phyloP scores from a whole-genome alignment of 2,888 invertebrate species.

The Adelphocoris suturalis region DNA sequence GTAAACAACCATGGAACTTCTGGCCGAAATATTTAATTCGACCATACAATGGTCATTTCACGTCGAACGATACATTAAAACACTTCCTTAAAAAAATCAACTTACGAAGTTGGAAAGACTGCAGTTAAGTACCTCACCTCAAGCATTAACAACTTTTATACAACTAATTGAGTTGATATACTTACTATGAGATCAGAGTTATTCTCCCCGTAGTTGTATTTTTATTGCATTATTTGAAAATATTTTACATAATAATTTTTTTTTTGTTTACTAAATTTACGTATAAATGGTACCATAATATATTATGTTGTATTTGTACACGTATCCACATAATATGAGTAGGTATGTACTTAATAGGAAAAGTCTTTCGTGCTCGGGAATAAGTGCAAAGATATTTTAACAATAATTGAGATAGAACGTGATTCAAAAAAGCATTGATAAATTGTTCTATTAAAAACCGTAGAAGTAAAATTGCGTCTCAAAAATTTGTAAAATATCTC shows the following conservation, averaged over 20 bases:
- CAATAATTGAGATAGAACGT: slow-evolving; percentile 38
- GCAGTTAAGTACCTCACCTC: neutral
- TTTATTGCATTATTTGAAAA: slow-evolving; percentile 50
- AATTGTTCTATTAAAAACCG: slow-evolving; percentile 9
- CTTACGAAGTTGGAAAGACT: slow-evolving; percentile 13
- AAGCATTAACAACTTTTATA: slow-evolving; percentile 37
- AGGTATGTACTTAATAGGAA: slow-evolving; percentile 48
- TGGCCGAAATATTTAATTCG: neutral
- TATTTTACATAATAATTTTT: slow-evolving; percentile 1
- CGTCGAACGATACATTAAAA: neutral
- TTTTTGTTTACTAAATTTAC: slow-evolving; percentile 23
- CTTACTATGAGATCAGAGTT: slow-evolving; percentile 48
- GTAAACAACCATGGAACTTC: slow-evolving; percentile 18
- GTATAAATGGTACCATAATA: slow-evolving; percentile 35
- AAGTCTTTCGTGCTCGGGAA: slow-evolving; percentile 55
- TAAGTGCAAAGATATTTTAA: slow-evolving; percentile 45
- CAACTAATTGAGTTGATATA: slow-evolving; percentile 52
- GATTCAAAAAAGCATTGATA: slow-evolving; percentile 12
- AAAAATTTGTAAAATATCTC: neutral
- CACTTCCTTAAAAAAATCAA: neutral
- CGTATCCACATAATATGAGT: slow-evolving; percentile 28
- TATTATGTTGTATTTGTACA: slow-evolving; percentile 42
- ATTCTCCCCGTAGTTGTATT: slow-evolving; percentile 39
- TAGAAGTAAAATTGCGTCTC: neutral
- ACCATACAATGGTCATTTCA: neutral